Evolutionary conservation across 2,888 invertebrate species (phyloP), one percentile per base, ranked within the genome.

Genomic region (Epinotia demarniana): DNA sequence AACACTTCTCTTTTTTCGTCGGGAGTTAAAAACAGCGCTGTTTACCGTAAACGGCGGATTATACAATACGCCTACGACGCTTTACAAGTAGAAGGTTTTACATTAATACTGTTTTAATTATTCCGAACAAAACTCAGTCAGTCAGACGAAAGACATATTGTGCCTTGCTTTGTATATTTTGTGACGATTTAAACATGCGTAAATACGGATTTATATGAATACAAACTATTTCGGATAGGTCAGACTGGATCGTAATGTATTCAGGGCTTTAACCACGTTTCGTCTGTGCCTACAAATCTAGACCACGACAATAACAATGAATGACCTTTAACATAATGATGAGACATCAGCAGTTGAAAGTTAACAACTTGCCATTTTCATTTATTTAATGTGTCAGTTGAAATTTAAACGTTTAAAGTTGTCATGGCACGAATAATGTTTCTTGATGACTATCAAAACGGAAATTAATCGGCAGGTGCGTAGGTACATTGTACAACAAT

Each of bases 381-480:
- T 75, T 75, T 75, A 75, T 67, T 72, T 72, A 75, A 75, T 75
- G 75, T 75, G 64, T 75, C 55, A 55, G 67, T 53, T 68, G 39
- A 71, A 72, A 67, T 55, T 60, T 46, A 27, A 71, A 61, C 64
- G 18, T 43, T 61, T 18, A 55, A 46, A 55, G 53, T 66, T 72
- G 33, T 61, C 73, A 57, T 62, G 46, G 19, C 75, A 75, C 33
- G 33, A 62, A 67, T 62, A 19, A 43, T 67, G 57, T 57, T 61
- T 62, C 27, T 57, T 57, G 43, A 61, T 71, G 60, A 71, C 46
- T 61, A 62, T 61, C n/a, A 62, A 67, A 72, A 67, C 75, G 75
- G 75, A 72, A 57, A 75, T 71, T 72, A 72, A 71, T 66, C 53
- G 33, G n/a, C 12, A 18, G 12, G 19, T 19, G 6, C 12, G 12